These are phyloP conservation scores for Notiomystis cincta DNA, from an alignment of 2,113 vertebrate genomes.

Conservation along the genomic window DNA sequence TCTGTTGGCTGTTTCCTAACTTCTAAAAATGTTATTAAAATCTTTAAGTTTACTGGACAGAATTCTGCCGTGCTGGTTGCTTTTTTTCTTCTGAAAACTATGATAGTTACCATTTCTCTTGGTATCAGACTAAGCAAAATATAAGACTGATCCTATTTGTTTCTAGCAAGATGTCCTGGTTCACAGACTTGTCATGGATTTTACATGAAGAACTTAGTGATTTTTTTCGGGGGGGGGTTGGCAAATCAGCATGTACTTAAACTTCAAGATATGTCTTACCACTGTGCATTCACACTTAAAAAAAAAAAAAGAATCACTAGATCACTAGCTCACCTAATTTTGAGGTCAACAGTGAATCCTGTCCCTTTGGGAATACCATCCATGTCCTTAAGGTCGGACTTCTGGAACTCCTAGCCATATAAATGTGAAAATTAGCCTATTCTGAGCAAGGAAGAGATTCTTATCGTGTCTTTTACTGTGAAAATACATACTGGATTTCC, in stretches of 20 bases:
- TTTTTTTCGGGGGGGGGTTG: accelerated
- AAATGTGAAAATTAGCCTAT: neutral
- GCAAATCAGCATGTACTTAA: neutral
- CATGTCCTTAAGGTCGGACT: neutral
- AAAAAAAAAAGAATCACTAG: neutral
- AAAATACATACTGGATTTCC: neutral
- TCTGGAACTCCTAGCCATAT: neutral
- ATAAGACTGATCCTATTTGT: neutral
- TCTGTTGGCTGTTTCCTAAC: neutral
- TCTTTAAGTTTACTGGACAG: neutral
- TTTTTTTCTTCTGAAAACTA: neutral
- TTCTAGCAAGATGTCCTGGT: neutral
- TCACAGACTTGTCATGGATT: neutral
- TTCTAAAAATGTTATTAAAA: neutral
- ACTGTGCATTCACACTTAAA: neutral
- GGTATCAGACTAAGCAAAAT: neutral
- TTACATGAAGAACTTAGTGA: neutral
- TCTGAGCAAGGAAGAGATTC: neutral
- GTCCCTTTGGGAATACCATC: neutral
- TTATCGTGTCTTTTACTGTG: neutral
- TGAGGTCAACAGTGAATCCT: neutral
- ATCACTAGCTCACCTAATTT: neutral
- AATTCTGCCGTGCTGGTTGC: neutral
- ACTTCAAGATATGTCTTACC: neutral
- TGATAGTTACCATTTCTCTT: neutral